phyloP scores from a whole-genome alignment of 2,888 invertebrate species.

The Nemotelus pantherinus region DNA sequence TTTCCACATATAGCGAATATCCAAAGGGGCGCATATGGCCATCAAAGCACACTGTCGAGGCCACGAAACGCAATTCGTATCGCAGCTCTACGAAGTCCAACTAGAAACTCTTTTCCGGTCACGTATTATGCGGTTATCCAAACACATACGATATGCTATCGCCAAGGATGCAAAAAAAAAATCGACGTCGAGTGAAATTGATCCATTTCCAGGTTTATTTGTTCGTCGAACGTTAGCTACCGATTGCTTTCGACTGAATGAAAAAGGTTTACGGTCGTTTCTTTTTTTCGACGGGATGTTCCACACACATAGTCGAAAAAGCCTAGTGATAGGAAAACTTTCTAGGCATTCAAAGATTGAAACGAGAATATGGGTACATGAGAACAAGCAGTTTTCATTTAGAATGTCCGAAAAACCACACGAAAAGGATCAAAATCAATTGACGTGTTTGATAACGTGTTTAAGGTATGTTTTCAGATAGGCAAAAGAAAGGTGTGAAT shows the following conservation, averaged over 20 bases:
- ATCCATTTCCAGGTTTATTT: conserved; percentile 17
- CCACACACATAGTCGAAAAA: too few relatives aligned
- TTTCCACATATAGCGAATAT: background rate
- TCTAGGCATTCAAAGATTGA: too few relatives aligned
- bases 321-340: too few relatives aligned
- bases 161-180: too few relatives aligned
- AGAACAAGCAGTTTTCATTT: too few relatives aligned
- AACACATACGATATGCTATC: conserved; percentile 29
- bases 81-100: background rate
- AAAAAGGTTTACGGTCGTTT: too few relatives aligned
- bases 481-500: conserved; percentile 22
- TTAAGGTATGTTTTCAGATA: background rate
- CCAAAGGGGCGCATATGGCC: conserved; percentile 8
- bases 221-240: background rate
- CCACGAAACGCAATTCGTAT: background rate
- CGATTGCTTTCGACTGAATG: background rate
- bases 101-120: conserved; percentile 38
- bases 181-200: conserved; percentile 5
- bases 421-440: conserved; percentile 6
- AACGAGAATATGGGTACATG: too few relatives aligned
- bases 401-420: too few relatives aligned
- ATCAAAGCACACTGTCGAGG: background rate
- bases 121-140: conserved; percentile 43
- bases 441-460: background rate
- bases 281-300: too few relatives aligned